Evolutionary conservation across 2,797 vertebrate species (phyloP), one percentile per base, ranked within the genome.

Genomic region (Sarcoramphus papa): DNA sequence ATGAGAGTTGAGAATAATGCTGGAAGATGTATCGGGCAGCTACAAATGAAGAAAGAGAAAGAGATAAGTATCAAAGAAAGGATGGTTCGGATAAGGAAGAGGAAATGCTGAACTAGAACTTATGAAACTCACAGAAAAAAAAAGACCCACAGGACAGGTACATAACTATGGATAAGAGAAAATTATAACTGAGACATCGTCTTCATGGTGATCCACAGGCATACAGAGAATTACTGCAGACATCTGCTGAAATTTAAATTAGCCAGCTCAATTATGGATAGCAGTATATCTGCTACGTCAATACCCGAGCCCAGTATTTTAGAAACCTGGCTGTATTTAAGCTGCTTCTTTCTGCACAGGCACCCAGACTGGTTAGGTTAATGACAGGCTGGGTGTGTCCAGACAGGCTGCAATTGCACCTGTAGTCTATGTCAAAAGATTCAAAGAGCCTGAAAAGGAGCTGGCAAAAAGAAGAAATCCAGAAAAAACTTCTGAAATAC

Each of bases 21-120:
- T 86, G 47, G 35, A 93, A 93, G 59, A 91, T 33, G 17, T 40
- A 95, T 25, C 33, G 89, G 25, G 64, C 68, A 88, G 56, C 33
- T 53, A 68, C 45, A 86, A 85, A 86, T 7, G 7, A 76, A 86
- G 30, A 90, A 79, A 72, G 27, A 51, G 48, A 88, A 45, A 57
- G 45, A 90, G 69, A 89, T 35, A 91, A 81, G 48, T 76, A 92
- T 35, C 54, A 84, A 89, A 83, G 63, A 78, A 92, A 85, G 50
- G 41, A 59, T 13, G 8, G 9, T 83, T 84, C 9, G 9, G 70
- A 54, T 57, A 90, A 88, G 63, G 51, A 92, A 47, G 48, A 88
- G n/a, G 48, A 92, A 95, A 96, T 31, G 45, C 67, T 95, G 69
- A 92, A 67, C 53, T 30, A 92, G 41, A 89, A 72, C 35, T 89